Percentiles rank a stretch among this genome's conserved stretches.
Evolutionary conservation across 2,797 vertebrate genomes (phyloP).

Genomic region (Ctenopoma kingsleyae): DNA sequence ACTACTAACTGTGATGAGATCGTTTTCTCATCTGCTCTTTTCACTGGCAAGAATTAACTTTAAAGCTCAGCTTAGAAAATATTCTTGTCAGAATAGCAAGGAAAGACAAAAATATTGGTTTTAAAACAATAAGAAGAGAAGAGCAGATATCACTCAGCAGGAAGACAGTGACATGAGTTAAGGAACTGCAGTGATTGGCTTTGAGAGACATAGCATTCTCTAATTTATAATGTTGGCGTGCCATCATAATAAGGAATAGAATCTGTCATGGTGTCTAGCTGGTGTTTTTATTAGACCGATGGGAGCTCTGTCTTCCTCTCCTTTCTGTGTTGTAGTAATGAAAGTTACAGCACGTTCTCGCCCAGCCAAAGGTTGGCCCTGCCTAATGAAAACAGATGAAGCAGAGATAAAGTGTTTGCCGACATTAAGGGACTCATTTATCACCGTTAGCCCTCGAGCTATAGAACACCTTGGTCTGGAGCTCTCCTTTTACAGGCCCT

Average conservation of each 20-base stretch:
- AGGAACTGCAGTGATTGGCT: conserved; percentile 49
- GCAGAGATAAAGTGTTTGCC: conserved; percentile 90
- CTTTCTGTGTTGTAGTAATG: conserved; percentile 76
- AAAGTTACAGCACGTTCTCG: conserved; percentile 84
- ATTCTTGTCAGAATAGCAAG: background rate
- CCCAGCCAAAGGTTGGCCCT: conserved; percentile 86
- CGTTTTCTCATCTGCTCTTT: background rate
- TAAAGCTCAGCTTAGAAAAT: background rate
- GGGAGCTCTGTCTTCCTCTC: conserved; percentile 70
- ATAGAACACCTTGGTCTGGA: conserved; percentile 85
- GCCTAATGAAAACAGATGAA: conserved; percentile 92
- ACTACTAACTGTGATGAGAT: background rate
- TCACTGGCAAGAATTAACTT: background rate
- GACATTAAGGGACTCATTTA: conserved; percentile 90
- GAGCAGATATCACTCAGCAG: conserved; percentile 23
- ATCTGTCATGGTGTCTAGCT: conserved; percentile 71
- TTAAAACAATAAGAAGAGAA: background rate
- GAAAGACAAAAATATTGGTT: conserved; percentile 2
- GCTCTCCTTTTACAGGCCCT: conserved; percentile 76
- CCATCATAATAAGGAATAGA: conserved; percentile 71
- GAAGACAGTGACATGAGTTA: conserved; percentile 1
- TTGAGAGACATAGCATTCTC: conserved; percentile 44
- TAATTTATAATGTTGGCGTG: conserved; percentile 59
- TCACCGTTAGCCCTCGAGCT: conserved; percentile 87
- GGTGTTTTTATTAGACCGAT: conserved; percentile 79